Evolutionary conservation across 2,888 invertebrate species (phyloP).

Genomic region (Lydus trimaculatus): DNA sequence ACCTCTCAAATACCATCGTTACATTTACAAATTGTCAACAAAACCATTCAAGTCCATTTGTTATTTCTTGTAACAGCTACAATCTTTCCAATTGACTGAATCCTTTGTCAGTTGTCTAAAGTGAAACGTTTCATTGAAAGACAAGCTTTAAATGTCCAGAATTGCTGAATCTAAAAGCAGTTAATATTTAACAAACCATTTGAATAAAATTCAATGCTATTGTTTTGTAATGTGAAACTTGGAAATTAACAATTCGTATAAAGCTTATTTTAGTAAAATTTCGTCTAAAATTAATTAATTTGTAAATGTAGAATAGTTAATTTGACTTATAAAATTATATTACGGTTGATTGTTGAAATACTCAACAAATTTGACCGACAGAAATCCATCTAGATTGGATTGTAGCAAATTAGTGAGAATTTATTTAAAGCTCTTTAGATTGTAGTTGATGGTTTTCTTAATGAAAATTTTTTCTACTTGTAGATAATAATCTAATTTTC

Average conservation of each 20-base stretch:
- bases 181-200: conserved; percentile 1
- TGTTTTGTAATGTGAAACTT: not conserved
- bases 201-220: not conserved
- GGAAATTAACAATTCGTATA: not conserved
- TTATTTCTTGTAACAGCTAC: not conserved
- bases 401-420: not conserved
- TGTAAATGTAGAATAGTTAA: not conserved
- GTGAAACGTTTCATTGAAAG: not conserved
- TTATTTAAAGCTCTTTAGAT: not conserved
- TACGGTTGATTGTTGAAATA: not conserved
- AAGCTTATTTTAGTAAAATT: not conserved
- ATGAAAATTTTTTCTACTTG: not conserved
- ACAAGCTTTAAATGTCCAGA: not conserved
- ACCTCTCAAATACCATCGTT: not conserved
- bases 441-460: not conserved
- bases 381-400: not conserved
- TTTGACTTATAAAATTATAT: not conserved
- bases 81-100: not conserved
- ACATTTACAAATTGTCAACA: not conserved
- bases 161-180: not conserved
- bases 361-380: not conserved
- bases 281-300: not conserved
- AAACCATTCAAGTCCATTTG: not conserved
- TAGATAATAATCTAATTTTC: no score
- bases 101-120: not conserved